Base-by-base conservation (phyloP, 1,140 invertebrate genomes). In the Drosophila pachea region DNA sequence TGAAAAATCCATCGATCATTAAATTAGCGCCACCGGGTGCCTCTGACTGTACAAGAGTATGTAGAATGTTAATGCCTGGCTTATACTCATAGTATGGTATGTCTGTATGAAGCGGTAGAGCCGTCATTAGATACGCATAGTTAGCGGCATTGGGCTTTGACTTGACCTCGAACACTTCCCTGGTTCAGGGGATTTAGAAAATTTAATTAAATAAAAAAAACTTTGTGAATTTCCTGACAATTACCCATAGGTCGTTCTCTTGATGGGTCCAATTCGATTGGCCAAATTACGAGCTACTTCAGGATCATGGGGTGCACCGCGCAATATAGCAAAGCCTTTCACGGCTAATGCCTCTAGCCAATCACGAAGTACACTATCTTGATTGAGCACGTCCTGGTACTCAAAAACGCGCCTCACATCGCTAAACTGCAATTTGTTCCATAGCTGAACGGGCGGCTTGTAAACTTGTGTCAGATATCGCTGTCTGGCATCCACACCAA, bases 51-150 rank as follows among this genome's bases (percentile, higher is more conserved):
- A 92, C 91, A 4, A 94, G 87, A 73, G 93, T 94, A 65, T 94
- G 94, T 6, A 95, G 84, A 58, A 94, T 87, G 66, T 93, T 93
- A 0, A 92, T 92, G 48, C 93, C 93, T 0, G 94, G 93, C 62
- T 91, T 93, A 74, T 94, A 94, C 62, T 93, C 92, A 73, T 94
- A 94, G 73, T 94, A 95, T 0, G 94, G 94, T 66, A 94, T 90
- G 87, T 94, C 93, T 7, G 92, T 92, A 73, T 94, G 93, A 40
- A 94, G 89, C 65, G 93, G 93, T 49, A 94, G 88, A 55, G 92
- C 91, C 16, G 90, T 91, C 36, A 92, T 91, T 12, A 93, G 81
- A 68, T 95, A 95, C 5, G 94, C 94, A 12, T 94, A 92, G 75
- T 95, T 95, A n/a, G 90, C 93, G 0, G 94, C 92, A 70, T 92